Percentiles rank a stretch among this genome's conserved stretches.
Conservation (phyloP, 2,888 invertebrate genomes). For the Eucera pruinosa region DNA sequence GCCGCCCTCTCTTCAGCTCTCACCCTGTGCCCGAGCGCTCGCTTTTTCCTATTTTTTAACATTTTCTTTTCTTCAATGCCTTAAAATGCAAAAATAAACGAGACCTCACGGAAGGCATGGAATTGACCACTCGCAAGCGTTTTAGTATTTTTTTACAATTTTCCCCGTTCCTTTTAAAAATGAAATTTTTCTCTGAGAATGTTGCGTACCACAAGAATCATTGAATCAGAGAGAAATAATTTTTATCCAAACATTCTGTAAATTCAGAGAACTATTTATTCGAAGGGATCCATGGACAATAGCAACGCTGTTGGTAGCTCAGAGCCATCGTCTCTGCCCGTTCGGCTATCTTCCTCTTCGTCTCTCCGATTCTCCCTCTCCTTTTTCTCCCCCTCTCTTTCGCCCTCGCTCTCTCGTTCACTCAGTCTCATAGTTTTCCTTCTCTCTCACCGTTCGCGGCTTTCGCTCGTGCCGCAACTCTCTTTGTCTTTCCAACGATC, state of each 20-base stretch:
- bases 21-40: constrained; percentile 79
- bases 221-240: constrained; percentile 76
- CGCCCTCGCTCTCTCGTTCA: not conserved
- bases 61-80: constrained; percentile 83
- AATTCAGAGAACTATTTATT: constrained; percentile 62
- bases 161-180: constrained; percentile 64
- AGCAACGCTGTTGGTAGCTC: constrained; percentile 71
- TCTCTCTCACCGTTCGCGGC: constrained; percentile 33
- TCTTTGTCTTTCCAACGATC: constrained; percentile 51
- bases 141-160: constrained; percentile 71
- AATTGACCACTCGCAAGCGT: constrained; percentile 62
- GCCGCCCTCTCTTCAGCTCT: constrained; percentile 70
- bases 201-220: fast-evolving
- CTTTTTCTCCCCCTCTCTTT: constrained; percentile 7
- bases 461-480: constrained; percentile 51
- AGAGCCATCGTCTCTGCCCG: constrained; percentile 81
- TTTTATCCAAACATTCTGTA: constrained; percentile 56
- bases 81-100: constrained; percentile 83
- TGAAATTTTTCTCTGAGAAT: constrained; percentile 77
- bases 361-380: too few relatives aligned
- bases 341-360: constrained; percentile 65
- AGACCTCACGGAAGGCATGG: constrained; percentile 66
- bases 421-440: constrained; percentile 20
- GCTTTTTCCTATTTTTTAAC: constrained; percentile 81
- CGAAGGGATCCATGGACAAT: constrained; percentile 73